phyloP scores from a whole-genome alignment of 2,888 invertebrate genomes.

The Cryptophagus acutangulus region DNA sequence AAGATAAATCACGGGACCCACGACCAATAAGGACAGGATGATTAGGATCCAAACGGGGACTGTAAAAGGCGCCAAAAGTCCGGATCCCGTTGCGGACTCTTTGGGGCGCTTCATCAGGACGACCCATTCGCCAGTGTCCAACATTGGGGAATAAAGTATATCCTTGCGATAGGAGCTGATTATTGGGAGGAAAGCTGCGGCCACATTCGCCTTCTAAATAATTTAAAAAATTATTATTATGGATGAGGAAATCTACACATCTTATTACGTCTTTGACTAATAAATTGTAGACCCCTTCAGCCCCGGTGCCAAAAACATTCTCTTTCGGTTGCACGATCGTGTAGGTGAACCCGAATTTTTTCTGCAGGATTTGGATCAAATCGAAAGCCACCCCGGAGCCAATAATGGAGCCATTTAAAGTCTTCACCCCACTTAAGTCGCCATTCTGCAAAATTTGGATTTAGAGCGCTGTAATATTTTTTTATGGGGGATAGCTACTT shows the following conservation, averaged over 20 bases:
- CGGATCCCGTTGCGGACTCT: slow-evolving; percentile 78
- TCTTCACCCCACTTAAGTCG: slow-evolving; percentile 56
- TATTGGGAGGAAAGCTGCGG: slow-evolving; percentile 71
- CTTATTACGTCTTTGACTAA: slow-evolving; percentile 43
- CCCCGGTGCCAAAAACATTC: slow-evolving; percentile 52
- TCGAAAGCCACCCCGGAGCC: slow-evolving; percentile 71
- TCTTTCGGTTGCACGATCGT: slow-evolving; percentile 60
- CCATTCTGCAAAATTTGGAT: slow-evolving; percentile 52
- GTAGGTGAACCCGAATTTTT: slow-evolving; percentile 70
- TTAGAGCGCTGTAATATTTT: neutral
- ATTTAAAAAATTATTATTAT: slow-evolving; percentile 10
- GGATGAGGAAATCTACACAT: neutral
- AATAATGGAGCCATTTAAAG: slow-evolving; percentile 51
- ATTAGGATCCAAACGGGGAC: slow-evolving; percentile 59
- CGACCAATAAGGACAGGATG: slow-evolving; percentile 63
- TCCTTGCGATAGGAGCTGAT: slow-evolving; percentile 51
- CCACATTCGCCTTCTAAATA: slow-evolving; percentile 68
- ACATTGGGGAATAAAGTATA: slow-evolving; percentile 57
- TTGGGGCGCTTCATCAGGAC: slow-evolving; percentile 75
- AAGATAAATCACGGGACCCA: slow-evolving; percentile 74
- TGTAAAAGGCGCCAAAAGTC: slow-evolving; percentile 77
- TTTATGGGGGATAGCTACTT: slow-evolving; percentile 16
- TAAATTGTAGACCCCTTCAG: slow-evolving; percentile 61
- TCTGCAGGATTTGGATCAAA: slow-evolving; percentile 61
- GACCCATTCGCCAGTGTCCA: slow-evolving; percentile 74